phyloP scores from a whole-genome alignment of 2,888 invertebrate species.

The Acrobasis consociella region DNA sequence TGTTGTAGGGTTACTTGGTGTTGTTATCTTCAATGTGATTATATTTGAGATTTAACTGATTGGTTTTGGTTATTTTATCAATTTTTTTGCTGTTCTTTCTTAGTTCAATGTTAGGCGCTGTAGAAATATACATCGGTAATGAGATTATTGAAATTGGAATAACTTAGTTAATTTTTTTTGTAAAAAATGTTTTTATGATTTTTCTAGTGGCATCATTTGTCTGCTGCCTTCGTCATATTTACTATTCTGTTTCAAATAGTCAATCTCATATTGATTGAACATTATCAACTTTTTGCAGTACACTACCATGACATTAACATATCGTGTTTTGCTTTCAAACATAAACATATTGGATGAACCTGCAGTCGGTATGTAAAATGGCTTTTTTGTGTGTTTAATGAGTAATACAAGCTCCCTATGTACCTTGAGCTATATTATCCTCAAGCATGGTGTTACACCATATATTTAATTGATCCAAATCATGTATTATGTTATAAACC shows the following conservation, averaged over 20 bases:
- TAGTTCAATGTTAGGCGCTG: background rate
- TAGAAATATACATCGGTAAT: background rate
- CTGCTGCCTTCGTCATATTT: slow-evolving; percentile 5
- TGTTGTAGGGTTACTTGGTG: slow-evolving; percentile 14
- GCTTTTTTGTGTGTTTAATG: slow-evolving; percentile 45
- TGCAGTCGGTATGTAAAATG: slow-evolving; percentile 77
- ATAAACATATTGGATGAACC: slow-evolving; percentile 67
- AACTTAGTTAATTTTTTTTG: background rate
- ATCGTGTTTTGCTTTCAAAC: slow-evolving; percentile 71
- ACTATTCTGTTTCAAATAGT: background rate
- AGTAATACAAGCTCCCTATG: slow-evolving; percentile 55
- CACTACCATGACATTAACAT: slow-evolving; percentile 56
- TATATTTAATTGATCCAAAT: slow-evolving; percentile 5
- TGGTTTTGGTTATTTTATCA: background rate
- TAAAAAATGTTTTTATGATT: background rate
- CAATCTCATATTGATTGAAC: slow-evolving; percentile 7
- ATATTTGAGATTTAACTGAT: background rate
- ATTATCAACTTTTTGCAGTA: slow-evolving; percentile 14
- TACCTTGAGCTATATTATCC: slow-evolving; percentile 19
- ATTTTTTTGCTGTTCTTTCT: background rate
- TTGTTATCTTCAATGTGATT: slow-evolving; percentile 5
- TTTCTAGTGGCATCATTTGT: background rate
- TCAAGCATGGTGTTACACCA: slow-evolving; percentile 33
- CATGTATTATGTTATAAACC: background rate
- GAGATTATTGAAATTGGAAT: background rate